Evolutionary conservation across 23 tunicate species (phyloP), one percentile per base, ranked within the genome.

Genomic region (Diplosoma virens): DNA sequence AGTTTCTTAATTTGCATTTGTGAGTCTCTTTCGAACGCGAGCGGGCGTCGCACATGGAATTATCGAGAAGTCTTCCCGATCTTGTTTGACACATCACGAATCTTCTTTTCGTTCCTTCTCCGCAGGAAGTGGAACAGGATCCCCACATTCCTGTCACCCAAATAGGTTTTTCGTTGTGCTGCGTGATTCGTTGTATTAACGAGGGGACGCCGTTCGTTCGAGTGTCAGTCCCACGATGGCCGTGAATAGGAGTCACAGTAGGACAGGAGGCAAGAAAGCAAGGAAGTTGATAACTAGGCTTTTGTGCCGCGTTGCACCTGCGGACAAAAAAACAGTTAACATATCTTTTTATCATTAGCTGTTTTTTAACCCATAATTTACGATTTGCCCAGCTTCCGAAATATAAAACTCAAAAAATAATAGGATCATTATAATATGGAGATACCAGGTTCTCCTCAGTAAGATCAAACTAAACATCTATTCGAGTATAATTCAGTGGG

Each of bases 141-240:
- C 88, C 87, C 97, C 97, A 92, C 58, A 47, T 47, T 23, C 97
- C 97, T 28, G 70, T 81, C 30, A 33, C 59, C 97, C 97, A 92
- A 30, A 76, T 27, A 18, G 92, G 78, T 74, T 47, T 31, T 0
- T 79, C 81, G 46, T 67, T 67, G 52, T 67, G 50, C 9, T 14
- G 30, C 7, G 14, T 16, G 21, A 11, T 14, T 4, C 52, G 50
- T 2, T 36, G 7, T 25, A 67, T 52, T 9, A 34, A 34, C 52
- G 74, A 34, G 5, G 52, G 74, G 26, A 80, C 84, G 29, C 59
- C 47, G 30, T 29, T 31, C 28, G 61, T 47, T 5, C 14, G 26
- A 5, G 61, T 23, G 14, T 30, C 21, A 0, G 55, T 14, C 25
- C 76, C 36, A 26, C 71, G 72, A 7, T 23, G 11, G 6, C 6